Base-by-base conservation (phyloP, 1,140 invertebrate genomes). In the Fopius arisanus region DNA sequence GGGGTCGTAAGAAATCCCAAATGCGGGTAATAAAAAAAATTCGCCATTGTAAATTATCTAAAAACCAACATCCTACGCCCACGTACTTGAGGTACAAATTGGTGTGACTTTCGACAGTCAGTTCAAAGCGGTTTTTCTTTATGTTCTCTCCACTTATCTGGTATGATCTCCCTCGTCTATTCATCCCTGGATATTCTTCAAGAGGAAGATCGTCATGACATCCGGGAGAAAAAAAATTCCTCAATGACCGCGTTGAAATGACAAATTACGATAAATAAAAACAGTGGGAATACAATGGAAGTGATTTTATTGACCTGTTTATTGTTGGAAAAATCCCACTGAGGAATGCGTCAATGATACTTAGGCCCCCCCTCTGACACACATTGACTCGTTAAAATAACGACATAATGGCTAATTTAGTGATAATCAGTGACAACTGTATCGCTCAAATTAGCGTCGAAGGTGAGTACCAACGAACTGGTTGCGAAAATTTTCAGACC, bases 321-420 rank as follows among this genome's bases (percentile, higher is more conserved):
- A 37, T 37, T 5, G 9, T 37, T 16, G 43, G n/a, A 48, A 48
- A 48, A 19, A 48, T 48, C 14, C 43, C 43, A 19, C 7, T 48
- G 31, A 7, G 16, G 19, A 54, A 62, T 31, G 9, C 19, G 33
- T 40, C 28, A 43, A 43, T 31, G 51, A 37, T 6, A 59, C 12
- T 59, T 59, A 28, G 10, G n/a, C 19, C 7, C 82, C 81, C 80
- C 86, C 85, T 83, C 86, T 88, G 86, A 88, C 87, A 88, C 81
- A 88, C 86, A 88, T 88, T 85, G 83, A 87, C 85, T 88, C 82
- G 87, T 88, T 88, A 88, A 88, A 87, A 87, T 88, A 88, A 88
- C 83, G 83, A 88, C 86, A 86, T 88, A 88, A 88, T 88, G 77
- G 85, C 84, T 88, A 88, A 88, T 88, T 87, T 86, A 87, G 82